These are phyloP conservation scores for Drosophila planitibia DNA, from an alignment of 2,888 invertebrate species.

Conservation along the genomic window DNA sequence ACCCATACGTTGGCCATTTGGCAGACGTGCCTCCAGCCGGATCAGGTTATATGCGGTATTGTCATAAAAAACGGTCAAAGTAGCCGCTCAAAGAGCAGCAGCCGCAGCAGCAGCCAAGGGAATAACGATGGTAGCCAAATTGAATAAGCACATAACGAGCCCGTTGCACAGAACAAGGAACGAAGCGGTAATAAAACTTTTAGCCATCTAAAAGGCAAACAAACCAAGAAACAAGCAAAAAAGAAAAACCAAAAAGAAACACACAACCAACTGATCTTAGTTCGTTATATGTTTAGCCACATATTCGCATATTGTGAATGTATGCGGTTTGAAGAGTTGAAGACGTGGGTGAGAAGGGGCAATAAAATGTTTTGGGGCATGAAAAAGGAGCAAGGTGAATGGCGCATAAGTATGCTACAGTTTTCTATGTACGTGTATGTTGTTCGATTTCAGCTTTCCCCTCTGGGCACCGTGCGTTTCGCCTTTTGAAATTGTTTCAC, in stretches of 20 bases:
- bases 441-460: conserved; percentile 27
- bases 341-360: conserved; percentile 15
- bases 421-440: conserved; percentile 41
- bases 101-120: conserved; percentile 11
- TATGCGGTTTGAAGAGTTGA: conserved; percentile 17
- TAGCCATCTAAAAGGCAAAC: conserved; percentile 51
- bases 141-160: conserved; percentile 79
- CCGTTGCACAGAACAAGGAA: conserved; percentile 56
- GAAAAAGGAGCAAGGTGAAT: conserved; percentile 56
- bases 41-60: conserved; percentile 60
- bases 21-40: conserved; percentile 42
- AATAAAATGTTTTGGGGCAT: conserved; percentile 68
- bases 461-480: conserved; percentile 25
- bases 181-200: conserved; percentile 77
- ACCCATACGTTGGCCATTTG: conserved; percentile 58
- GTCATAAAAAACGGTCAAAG: conserved; percentile 53
- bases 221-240: conserved; percentile 31
- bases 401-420: conserved; percentile 74
- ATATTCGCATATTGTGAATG: conserved; percentile 27
- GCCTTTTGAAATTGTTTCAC: conserved; percentile 68
- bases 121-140: conserved; percentile 56
- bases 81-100: conserved; percentile 29
- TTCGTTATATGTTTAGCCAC: conserved; percentile 60
- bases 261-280: conserved; percentile 61
- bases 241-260: conserved; percentile 9